Percentiles rank a stretch among this genome's conserved stretches.
Evolutionary conservation across 2,113 vertebrate genomes (phyloP).

Genomic region (Jacana jacana): DNA sequence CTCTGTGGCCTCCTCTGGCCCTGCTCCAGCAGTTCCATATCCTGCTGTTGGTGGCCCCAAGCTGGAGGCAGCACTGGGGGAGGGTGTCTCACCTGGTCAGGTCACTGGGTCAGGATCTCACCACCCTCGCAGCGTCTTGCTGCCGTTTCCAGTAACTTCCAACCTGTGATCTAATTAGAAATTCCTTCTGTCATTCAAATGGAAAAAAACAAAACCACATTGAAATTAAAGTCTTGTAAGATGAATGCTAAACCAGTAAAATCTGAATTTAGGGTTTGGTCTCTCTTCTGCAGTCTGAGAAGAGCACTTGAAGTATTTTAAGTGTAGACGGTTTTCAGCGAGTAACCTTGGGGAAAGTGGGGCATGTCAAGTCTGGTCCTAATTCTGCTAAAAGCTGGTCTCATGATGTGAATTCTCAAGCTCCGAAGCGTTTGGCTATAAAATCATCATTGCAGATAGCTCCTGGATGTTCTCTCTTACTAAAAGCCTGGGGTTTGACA

Average conservation of each 20-base stretch:
- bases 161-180: not conserved
- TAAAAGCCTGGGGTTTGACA: not conserved
- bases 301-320: not conserved
- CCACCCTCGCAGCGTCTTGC: not conserved
- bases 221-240: not conserved
- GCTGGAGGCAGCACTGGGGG: too few relatives aligned
- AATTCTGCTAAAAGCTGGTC: not conserved
- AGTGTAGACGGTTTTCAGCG: not conserved
- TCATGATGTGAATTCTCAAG: not conserved
- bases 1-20: too few relatives aligned
- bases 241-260: not conserved
- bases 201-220: not conserved
- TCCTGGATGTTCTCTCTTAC: not conserved
- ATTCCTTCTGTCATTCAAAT: not conserved
- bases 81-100: too few relatives aligned
- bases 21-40: too few relatives aligned
- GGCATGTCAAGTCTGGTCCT: slow-evolving; percentile 29
- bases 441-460: not conserved
- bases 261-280: not conserved
- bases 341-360: slow-evolving; percentile 44
- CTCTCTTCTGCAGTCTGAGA: not conserved
- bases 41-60: too few relatives aligned
- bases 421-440: not conserved
- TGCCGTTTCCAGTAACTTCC: not conserved
- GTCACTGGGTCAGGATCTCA: too few relatives aligned